Evolutionary conservation across 2,113 vertebrate genomes (phyloP).

Genomic region (Macrotis lagotis): DNA sequence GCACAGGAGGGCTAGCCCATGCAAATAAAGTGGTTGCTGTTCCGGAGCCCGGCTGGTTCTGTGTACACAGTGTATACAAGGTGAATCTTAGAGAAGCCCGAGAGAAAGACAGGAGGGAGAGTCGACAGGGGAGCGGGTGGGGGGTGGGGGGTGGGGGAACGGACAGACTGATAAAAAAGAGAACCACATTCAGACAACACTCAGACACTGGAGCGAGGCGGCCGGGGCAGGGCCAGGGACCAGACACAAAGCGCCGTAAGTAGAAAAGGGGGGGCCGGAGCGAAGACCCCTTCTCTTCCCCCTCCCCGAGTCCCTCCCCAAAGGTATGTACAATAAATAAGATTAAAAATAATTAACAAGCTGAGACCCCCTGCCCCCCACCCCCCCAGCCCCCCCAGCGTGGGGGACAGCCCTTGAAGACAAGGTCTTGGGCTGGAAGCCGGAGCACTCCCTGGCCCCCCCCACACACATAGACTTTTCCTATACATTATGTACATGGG

Average conservation of each 20-base stretch:
- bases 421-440: constrained; percentile 70
- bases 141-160: not conserved
- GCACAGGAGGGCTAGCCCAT: constrained; percentile 36
- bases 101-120: constrained; percentile 69
- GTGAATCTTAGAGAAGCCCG: constrained; percentile 77
- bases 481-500: constrained; percentile 81
- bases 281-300: constrained; percentile 48
- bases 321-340: constrained; percentile 81
- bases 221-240: not conserved
- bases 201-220: not conserved
- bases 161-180: constrained; percentile 73
- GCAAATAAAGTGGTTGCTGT: constrained; percentile 69
- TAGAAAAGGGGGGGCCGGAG: constrained; percentile 69
- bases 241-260: constrained; percentile 52
- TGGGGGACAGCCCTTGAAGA: constrained; percentile 64
- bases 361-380: constrained; percentile 71
- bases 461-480: constrained; percentile 80
- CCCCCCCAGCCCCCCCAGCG: constrained; percentile 52
- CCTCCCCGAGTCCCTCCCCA: constrained; percentile 54
- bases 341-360: constrained; percentile 82
- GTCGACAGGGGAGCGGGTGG: not conserved
- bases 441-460: constrained; percentile 56
- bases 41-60: constrained; percentile 77
- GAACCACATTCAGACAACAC: constrained; percentile 75
- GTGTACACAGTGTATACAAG: constrained; percentile 82